Evolutionary conservation across 2,888 invertebrate species (phyloP).

Genomic region (Drosophila quinaria): DNA sequence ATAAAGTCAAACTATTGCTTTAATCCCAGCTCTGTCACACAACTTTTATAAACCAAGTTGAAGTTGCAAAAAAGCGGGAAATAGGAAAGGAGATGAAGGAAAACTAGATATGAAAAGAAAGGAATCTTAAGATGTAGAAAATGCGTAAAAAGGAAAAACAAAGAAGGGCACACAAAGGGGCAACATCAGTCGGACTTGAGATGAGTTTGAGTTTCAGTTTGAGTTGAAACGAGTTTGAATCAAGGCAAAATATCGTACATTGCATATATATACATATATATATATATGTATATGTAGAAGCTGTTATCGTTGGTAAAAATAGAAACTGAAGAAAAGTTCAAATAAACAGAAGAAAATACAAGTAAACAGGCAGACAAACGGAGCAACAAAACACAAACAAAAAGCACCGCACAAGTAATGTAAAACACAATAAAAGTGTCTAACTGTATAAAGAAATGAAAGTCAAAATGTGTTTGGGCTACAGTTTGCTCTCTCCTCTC

Average conservation of each 20-base stretch:
- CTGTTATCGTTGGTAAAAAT: slow-evolving; percentile 72
- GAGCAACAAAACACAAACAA: slow-evolving; percentile 34
- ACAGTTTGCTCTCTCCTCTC: slow-evolving; percentile 7
- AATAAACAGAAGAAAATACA: slow-evolving; percentile 58
- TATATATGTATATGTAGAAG: slow-evolving; percentile 22
- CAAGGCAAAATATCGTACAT: slow-evolving; percentile 64
- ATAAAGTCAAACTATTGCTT: slow-evolving; percentile 20
- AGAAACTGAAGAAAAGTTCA: slow-evolving; percentile 76
- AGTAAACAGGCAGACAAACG: slow-evolving; percentile 58
- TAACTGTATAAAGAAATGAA: slow-evolving; percentile 78
- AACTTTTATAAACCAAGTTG: slow-evolving; percentile 30
- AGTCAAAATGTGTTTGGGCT: slow-evolving; percentile 61
- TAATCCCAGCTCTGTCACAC: slow-evolving; percentile 36
- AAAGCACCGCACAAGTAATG: slow-evolving; percentile 49
- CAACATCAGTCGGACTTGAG: slow-evolving; percentile 5
- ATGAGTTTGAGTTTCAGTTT: slow-evolving; percentile 10
- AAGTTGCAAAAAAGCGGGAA: slow-evolving; percentile 5
- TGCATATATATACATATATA: slow-evolving; percentile 26
- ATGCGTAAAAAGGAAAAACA: slow-evolving; percentile 37
- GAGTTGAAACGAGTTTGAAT: slow-evolving; percentile 27
- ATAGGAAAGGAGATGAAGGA: background rate
- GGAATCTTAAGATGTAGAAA: slow-evolving; percentile 33
- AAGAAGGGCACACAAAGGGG: slow-evolving; percentile 19
- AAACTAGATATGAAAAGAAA: slow-evolving; percentile 11
- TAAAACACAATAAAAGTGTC: slow-evolving; percentile 80